Evolutionary conservation across 2,888 invertebrate genomes (phyloP).

Genomic region (Pammene fasciana): DNA sequence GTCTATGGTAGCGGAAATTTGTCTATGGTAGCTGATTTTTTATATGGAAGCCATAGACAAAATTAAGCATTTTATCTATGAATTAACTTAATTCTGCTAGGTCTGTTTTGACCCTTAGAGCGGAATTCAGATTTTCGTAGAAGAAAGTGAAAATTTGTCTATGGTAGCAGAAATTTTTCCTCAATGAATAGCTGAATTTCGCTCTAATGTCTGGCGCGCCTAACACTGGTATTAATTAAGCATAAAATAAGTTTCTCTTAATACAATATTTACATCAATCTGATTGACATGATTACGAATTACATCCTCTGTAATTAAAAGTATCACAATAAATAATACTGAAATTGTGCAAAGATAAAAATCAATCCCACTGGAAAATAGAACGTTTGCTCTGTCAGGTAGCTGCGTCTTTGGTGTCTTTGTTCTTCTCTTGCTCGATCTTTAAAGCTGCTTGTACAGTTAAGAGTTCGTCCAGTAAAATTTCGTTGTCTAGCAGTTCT

Average conservation of each 20-base stretch:
- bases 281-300: slow-evolving; percentile 32
- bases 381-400: slow-evolving; percentile 70
- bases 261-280: slow-evolving; percentile 27
- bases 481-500: slow-evolving; percentile 73
- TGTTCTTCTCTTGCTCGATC: slow-evolving; percentile 62
- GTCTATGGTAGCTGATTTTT: no score
- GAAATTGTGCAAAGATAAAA: slow-evolving; percentile 57
- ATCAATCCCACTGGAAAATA: slow-evolving; percentile 69
- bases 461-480: slow-evolving; percentile 72
- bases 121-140: no score
- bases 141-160: no score
- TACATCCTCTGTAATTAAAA: slow-evolving; percentile 32
- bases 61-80: no score
- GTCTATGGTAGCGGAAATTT: no score
- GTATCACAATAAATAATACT: slow-evolving; percentile 72
- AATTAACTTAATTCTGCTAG: no score
- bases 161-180: no score
- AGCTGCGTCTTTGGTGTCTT: slow-evolving; percentile 60
- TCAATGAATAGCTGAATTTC: no score
- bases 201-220: no score
- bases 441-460: slow-evolving; percentile 66
- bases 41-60: no score
- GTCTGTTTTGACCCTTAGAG: no score
- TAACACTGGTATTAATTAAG: background rate
- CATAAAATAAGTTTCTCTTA: slow-evolving; percentile 20